Percentiles rank a stretch among this genome's conserved stretches.
These are phyloP conservation scores for Apteryx mantelli DNA, from an alignment of 2,113 vertebrate species.

Conservation along the genomic window DNA sequence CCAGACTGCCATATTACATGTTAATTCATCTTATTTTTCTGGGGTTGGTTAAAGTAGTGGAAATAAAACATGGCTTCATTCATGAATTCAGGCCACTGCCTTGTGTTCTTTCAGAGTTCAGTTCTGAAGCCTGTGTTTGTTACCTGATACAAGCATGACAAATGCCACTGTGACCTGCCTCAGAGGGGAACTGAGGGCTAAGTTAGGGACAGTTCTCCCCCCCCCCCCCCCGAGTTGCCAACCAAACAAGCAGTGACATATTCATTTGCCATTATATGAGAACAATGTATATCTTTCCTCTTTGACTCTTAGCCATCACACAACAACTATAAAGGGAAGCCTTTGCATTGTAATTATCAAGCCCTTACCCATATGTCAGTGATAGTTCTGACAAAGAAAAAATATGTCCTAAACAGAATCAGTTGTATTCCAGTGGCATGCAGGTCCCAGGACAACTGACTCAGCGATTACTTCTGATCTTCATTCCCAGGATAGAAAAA, in stretches of 20 bases:
- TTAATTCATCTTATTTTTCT: not conserved
- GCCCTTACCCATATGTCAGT: not conserved
- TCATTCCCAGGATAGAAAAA: not conserved
- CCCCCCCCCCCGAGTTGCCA: not conserved
- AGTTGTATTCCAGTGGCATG: not conserved
- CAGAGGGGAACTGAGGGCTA: not conserved
- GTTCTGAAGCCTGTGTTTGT: not conserved
- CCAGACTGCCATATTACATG: conserved; percentile 10
- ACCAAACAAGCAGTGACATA: not conserved
- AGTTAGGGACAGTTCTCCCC: not conserved
- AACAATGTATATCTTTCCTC: fast-evolving
- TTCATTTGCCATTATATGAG: not conserved
- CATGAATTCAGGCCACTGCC: not conserved
- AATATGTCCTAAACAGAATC: not conserved
- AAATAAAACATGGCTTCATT: not conserved
- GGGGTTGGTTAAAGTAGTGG: not conserved
- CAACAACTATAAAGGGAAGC: not conserved
- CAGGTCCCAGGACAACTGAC: not conserved
- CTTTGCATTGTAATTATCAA: not conserved
- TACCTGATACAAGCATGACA: not conserved
- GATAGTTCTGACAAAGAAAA: not conserved
- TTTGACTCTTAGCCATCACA: not conserved
- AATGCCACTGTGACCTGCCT: not conserved
- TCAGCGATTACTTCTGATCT: not conserved
- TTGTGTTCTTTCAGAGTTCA: not conserved